Evolutionary conservation across 2,888 invertebrate species (phyloP), one percentile per base, ranked within the genome.

Genomic region (Drosophila dives): DNA sequence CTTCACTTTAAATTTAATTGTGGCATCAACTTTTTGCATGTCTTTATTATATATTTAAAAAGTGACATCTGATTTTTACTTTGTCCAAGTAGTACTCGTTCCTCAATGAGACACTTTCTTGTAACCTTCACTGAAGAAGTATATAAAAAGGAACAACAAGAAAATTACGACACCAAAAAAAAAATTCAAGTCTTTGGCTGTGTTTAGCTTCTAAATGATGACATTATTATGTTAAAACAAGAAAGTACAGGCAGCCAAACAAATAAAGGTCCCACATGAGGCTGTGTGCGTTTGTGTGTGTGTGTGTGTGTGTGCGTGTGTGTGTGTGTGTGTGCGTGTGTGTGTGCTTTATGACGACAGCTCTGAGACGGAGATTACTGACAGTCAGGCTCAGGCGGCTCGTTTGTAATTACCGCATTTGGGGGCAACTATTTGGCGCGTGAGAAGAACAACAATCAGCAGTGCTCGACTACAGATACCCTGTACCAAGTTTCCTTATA

Each of bases 351-450:
- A 48, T 33, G 55, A 17, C 33, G 48, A 34, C 69, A 58, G 55
- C 59, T 29, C 38, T 45, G 51, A 56, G 56, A 53, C 77, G 62
- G 68, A 64, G 75, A 68, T 79, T 79, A 71, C 66, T 56, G 66
- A 69, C 73, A 74, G 66, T 51, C 42, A 55, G 80, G 62, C 77
- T 62, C 69, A 62, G 72, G 53, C 74, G 51, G 63, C 77, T 77
- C 81, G 80, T 73, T 77, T 73, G 63, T 78, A 79, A 78, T 78
- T 80, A 79, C 76, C 80, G 48, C 62, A 72, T 64, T 72, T 55
- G 63, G 48, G 59, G 50, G 51, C 70, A 65, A 73, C 67, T 74
- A 70, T 58, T 54, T 54, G 45, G 6, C 45, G 38, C 64, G 59
- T 60, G 15, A 51, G 48, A 48, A 50, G 36, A 23, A 10, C 34